Evolutionary conservation across 2,113 vertebrate species (phyloP), one percentile per base, ranked within the genome.

Genomic region (Tylochromis polylepis): DNA sequence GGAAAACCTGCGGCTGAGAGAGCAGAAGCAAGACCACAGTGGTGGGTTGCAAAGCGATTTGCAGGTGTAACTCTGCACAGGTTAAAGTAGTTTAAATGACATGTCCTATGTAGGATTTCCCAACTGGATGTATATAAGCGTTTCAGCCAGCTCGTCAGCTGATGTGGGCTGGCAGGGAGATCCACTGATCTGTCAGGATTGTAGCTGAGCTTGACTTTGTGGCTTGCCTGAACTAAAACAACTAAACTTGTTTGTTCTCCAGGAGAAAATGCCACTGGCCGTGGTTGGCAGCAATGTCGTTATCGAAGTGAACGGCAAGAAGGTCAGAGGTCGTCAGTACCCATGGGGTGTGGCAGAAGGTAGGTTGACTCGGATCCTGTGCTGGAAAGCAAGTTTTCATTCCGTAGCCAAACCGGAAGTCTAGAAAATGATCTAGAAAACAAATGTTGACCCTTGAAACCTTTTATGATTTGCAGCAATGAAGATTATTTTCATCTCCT

Each of bases 321-420:
- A 96, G 92, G 97, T 97, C 92, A 88, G 96, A 96, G 97, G 97
- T 85, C 97, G 97, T 6, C 97, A 97, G 94, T 97, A 97, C 81
- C 97, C 97, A 1, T 97, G 97, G 97, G 97, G 97, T 62, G 96
- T 97, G 84, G 97, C 96, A 60, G 96, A 97, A 96, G 97, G 96
- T 97, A 96, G 51, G 95, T 90, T 62, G 41, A 29, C 56, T 22
- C 41, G 9, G 55, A 27, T 85, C 67, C 78, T 38, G 38, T 16
- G 9, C 24, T 43, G 24, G 20, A 83, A 22, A 79, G 12, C 34
- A 22, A 51, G 41, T 43, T 88, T 81, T 27, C 3, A 29, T 46
- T 87, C 81, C 14, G 8, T 81, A 24, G 6, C 46, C 72, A 31
- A 31, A 11, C 41, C 14, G 2, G 56, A 55, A 15, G 55, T n/a